These are phyloP conservation scores for Gallinago stenura DNA, from an alignment of 2,797 vertebrate genomes.

Conservation along the genomic window DNA sequence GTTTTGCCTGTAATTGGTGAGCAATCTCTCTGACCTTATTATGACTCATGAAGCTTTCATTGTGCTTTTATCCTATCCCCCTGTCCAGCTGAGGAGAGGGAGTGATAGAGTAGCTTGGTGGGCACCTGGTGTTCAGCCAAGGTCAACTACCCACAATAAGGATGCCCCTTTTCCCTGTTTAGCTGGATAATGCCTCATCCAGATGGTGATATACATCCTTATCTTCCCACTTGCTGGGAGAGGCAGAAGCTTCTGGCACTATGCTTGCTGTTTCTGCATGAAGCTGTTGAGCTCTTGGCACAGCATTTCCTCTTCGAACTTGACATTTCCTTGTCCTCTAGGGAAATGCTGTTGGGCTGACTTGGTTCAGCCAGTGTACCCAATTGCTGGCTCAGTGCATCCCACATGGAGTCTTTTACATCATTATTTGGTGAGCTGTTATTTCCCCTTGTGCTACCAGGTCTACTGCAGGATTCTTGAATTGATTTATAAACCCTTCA, in stretches of 20 bases:
- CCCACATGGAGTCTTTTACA: background rate
- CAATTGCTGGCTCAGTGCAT: background rate
- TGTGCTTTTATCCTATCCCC: background rate
- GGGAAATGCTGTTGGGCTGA: background rate
- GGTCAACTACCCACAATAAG: background rate
- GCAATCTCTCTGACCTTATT: background rate
- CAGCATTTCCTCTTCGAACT: constrained; percentile 1
- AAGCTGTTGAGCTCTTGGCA: background rate
- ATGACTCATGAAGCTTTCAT: rapidly evolving
- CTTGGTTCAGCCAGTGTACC: background rate
- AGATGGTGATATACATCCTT: background rate
- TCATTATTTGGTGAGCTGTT: constrained; percentile 32
- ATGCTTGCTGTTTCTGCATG: background rate
- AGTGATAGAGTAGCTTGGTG: background rate
- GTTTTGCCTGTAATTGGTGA: background rate
- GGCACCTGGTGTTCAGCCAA: background rate
- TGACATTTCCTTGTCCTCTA: constrained; percentile 22
- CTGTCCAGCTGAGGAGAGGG: background rate
- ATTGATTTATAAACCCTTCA: constrained; percentile 65
- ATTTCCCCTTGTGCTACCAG: background rate
- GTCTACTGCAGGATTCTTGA: background rate
- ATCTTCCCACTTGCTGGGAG: background rate
- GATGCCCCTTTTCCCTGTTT: background rate
- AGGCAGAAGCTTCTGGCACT: background rate
- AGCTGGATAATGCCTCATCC: background rate